phyloP scores from a whole-genome alignment of 2,797 vertebrate species.

The Pseudochromis fuscus region DNA sequence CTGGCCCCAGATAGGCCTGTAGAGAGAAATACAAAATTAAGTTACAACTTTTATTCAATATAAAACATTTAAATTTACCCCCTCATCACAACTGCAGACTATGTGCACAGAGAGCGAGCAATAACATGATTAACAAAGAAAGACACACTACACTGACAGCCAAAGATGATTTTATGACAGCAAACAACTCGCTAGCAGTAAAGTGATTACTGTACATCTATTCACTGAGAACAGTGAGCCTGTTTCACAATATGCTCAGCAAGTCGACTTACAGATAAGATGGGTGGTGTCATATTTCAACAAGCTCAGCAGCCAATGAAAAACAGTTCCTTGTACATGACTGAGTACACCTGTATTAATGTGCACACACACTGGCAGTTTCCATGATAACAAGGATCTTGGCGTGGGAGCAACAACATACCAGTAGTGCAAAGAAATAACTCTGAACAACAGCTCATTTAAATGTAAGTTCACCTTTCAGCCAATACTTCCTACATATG shows the following conservation, averaged over 20 bases:
- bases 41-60: slow-evolving; percentile 14
- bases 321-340: slow-evolving; percentile 58
- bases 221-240: slow-evolving; percentile 12
- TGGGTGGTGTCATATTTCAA: slow-evolving; percentile 82
- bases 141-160: slow-evolving; percentile 5
- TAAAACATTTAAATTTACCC: slow-evolving; percentile 19
- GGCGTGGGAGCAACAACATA: slow-evolving; percentile 66
- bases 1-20: slow-evolving; percentile 36
- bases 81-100: slow-evolving; percentile 7
- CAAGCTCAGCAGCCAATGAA: slow-evolving; percentile 79
- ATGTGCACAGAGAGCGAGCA: not conserved
- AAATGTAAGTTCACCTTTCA: slow-evolving; percentile 70
- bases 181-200: slow-evolving; percentile 23
- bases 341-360: slow-evolving; percentile 77
- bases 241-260: slow-evolving; percentile 38
- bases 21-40: slow-evolving; percentile 22
- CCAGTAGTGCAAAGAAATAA: slow-evolving; percentile 40
- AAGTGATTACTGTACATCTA: slow-evolving; percentile 26
- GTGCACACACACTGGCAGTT: slow-evolving; percentile 72
- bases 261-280: slow-evolving; percentile 51
- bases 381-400: slow-evolving; percentile 75
- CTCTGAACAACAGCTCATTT: slow-evolving; percentile 43
- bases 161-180: slow-evolving; percentile 23
- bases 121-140: slow-evolving; percentile 24
- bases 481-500: slow-evolving; percentile 12